These are phyloP conservation scores for Theonella swinhoei DNA, from an alignment of 37 sponge, comb jelly and placozoan genomes.

Conservation along the genomic window DNA sequence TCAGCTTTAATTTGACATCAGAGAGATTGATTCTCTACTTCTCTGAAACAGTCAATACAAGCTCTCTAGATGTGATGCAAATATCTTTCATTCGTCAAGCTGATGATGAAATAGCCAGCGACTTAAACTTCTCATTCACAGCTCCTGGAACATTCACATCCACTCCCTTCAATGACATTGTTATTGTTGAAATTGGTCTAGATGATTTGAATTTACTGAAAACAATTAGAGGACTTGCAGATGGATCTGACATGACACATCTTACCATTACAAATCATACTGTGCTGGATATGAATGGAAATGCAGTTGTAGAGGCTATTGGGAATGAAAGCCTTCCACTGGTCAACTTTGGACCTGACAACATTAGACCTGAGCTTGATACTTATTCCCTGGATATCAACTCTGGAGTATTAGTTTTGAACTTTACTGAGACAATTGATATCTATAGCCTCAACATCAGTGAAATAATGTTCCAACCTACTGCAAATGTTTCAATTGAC, in stretches of 20 bases:
- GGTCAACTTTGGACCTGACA: constrained; percentile 45
- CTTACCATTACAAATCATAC: constrained; percentile 50
- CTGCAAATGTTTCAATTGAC: neutral
- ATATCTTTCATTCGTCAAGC: constrained; percentile 54
- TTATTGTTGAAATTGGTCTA: constrained; percentile 62
- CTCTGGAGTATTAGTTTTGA: constrained; percentile 50
- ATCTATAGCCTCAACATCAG: constrained; percentile 66
- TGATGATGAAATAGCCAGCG: neutral
- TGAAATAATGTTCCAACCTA: constrained; percentile 65
- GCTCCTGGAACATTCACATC: constrained; percentile 22
- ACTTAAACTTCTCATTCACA: constrained; percentile 31
- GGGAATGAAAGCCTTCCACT: constrained; percentile 41
- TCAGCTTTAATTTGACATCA: constrained; percentile 70
- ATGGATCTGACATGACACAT: constrained; percentile 48
- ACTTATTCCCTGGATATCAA: constrained; percentile 69
- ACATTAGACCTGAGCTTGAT: constrained; percentile 48
- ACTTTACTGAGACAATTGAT: constrained; percentile 86
- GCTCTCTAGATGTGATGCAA: constrained; percentile 63
- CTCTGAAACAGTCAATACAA: constrained; percentile 83
- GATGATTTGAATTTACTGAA: constrained; percentile 84
- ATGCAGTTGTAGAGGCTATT: constrained; percentile 53
- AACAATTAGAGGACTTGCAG: constrained; percentile 76
- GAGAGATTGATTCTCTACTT: constrained; percentile 69
- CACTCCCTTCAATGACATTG: constrained; percentile 66
- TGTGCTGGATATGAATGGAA: constrained; percentile 83